phyloP scores from a whole-genome alignment of 2,113 vertebrate species.

The Hiodon tergisus region DNA sequence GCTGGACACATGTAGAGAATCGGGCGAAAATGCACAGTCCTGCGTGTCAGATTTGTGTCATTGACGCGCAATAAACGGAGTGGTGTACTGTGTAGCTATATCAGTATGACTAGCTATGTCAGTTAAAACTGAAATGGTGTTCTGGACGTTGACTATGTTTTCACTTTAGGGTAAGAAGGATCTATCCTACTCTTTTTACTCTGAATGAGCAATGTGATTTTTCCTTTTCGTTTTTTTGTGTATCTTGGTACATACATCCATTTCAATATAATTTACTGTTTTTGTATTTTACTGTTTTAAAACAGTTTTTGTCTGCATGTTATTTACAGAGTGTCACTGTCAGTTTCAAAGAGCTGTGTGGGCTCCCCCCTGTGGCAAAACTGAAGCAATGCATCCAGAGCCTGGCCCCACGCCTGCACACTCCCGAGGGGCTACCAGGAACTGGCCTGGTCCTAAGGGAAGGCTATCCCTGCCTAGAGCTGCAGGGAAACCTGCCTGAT shows the following conservation, averaged over 20 bases:
- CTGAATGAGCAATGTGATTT: too few relatives aligned
- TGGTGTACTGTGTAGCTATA: too few relatives aligned
- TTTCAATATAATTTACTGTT: background rate
- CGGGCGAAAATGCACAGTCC: too few relatives aligned
- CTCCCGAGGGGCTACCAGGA: conserved; percentile 66
- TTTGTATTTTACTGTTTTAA: conserved; percentile 9
- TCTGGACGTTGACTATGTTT: too few relatives aligned
- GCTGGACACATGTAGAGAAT: too few relatives aligned
- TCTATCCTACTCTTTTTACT: too few relatives aligned
- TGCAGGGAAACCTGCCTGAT: conserved; percentile 68
- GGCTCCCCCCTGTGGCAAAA: conserved; percentile 84
- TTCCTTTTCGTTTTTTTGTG: too few relatives aligned
- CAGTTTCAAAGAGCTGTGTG: conserved; percentile 89
- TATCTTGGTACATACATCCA: background rate
- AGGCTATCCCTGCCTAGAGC: conserved; percentile 80
- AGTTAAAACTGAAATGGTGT: too few relatives aligned
- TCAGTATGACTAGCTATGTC: too few relatives aligned
- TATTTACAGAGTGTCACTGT: conserved; percentile 72
- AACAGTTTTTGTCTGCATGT: background rate
- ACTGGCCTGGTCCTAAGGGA: conserved; percentile 80
- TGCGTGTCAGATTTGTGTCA: too few relatives aligned
- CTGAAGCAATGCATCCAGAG: conserved; percentile 95
- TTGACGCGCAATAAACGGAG: too few relatives aligned
- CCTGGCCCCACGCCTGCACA: conserved; percentile 75
- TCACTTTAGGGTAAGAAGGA: too few relatives aligned